Conservation (phyloP, 2,113 vertebrate species). For the Oplegnathus fasciatus region DNA sequence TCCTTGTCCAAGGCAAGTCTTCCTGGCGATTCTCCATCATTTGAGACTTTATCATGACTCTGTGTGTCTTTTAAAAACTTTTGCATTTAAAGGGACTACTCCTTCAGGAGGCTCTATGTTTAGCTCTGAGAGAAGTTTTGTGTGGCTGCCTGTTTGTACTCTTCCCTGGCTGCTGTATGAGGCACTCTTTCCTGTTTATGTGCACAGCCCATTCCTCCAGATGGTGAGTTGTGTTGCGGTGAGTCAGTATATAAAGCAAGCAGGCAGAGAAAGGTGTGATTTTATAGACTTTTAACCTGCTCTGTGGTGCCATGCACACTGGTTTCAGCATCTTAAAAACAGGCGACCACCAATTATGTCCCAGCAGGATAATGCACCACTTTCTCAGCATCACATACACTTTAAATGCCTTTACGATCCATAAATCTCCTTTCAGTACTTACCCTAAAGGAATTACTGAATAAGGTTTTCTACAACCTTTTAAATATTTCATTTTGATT, state of each 20-base stretch:
- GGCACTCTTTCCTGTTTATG: conserved; percentile 32
- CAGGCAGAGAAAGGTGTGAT: conserved; percentile 35
- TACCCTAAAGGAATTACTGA: conserved; percentile 1
- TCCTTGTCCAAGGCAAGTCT: conserved; percentile 19
- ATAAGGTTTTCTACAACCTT: conserved; percentile 19
- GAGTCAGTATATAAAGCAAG: conserved; percentile 38
- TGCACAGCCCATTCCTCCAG: conserved; percentile 38
- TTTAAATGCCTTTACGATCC: conserved; percentile 32
- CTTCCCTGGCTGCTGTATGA: background rate
- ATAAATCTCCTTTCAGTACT: conserved; percentile 36
- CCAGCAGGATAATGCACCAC: conserved; percentile 51
- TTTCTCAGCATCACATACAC: conserved; percentile 38
- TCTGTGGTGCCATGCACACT: conserved; percentile 16
- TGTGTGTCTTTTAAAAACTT: conserved; percentile 17
- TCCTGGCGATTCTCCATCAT: background rate
- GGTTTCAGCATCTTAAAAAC: conserved; percentile 35
- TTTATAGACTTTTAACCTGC: conserved; percentile 49
- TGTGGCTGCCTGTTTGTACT: background rate
- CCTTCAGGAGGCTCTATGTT: background rate
- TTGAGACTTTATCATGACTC: background rate
- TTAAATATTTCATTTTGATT: conserved; percentile 29
- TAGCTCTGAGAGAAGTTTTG: background rate
- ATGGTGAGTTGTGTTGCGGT: conserved; percentile 38
- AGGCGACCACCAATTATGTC: conserved; percentile 20
- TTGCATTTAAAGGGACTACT: background rate